Percentiles rank a stretch among this genome's conserved stretches.
Conservation (phyloP, 2,113 vertebrate species). For the Spea multiplicata region DNA sequence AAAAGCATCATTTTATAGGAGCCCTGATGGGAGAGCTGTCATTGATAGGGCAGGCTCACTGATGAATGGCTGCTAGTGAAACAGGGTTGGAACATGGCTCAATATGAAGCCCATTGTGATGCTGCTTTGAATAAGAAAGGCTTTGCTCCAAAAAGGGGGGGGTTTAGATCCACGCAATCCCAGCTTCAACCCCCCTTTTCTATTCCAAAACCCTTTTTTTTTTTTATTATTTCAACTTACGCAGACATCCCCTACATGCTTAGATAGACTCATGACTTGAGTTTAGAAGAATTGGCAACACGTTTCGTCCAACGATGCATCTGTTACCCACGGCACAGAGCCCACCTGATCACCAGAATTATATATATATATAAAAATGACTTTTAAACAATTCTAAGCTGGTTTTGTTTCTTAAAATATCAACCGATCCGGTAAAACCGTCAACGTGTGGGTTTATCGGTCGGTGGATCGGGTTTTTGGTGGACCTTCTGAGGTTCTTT, state of each 20-base stretch:
- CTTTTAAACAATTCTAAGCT: too few relatives aligned
- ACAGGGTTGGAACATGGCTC: constrained; percentile 99
- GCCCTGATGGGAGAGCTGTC: constrained; percentile 98
- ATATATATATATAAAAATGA: too few relatives aligned
- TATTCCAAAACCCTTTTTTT: constrained; percentile 86
- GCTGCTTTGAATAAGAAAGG: constrained; percentile 99
- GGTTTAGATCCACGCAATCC: constrained; percentile 94
- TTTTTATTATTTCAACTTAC: constrained; percentile 79
- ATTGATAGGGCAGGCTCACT: constrained; percentile 99
- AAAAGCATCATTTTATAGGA: constrained; percentile 99
- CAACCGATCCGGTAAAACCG: too few relatives aligned
- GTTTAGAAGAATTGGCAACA: neutral
- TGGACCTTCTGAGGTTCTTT: too few relatives aligned
- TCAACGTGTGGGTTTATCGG: too few relatives aligned
- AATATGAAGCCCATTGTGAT: constrained; percentile 99
- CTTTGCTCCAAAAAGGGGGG: constrained; percentile 90
- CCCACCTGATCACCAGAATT: too few relatives aligned
- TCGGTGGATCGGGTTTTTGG: too few relatives aligned
- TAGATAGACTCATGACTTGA: neutral
- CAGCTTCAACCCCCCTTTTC: constrained; percentile 91
- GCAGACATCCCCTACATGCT: constrained; percentile 52
- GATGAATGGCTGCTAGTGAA: constrained; percentile 99
- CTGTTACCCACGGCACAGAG: neutral
- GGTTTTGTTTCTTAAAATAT: too few relatives aligned
- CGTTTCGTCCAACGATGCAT: neutral